Conservation (phyloP, 2,113 vertebrate species). For the Poeciliopsis prolifica region DNA sequence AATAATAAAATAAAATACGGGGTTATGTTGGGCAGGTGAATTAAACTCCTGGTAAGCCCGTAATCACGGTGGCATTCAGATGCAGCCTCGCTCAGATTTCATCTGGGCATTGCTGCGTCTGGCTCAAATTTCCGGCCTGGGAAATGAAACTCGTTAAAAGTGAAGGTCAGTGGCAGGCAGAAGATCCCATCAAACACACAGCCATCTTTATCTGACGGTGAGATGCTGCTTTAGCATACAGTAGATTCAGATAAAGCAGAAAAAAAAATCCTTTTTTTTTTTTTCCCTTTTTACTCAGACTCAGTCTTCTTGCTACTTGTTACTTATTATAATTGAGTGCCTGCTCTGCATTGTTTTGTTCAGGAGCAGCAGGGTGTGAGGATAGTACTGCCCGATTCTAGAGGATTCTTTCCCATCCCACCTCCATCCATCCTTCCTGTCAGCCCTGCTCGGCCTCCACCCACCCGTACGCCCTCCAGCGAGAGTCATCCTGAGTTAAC, state of each 20-base stretch:
- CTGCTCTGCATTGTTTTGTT: constrained; percentile 22
- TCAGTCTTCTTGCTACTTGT: too few relatives aligned
- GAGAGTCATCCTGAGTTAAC: constrained; percentile 64
- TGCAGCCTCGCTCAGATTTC: constrained; percentile 32
- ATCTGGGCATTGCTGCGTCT: constrained; percentile 20
- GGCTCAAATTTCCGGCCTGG: constrained; percentile 29
- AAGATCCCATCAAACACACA: constrained; percentile 34
- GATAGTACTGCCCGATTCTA: constrained; percentile 43
- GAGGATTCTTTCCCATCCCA: constrained; percentile 41
- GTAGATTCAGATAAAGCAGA: background rate
- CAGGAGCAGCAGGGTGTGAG: constrained; percentile 14
- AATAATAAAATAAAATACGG: too few relatives aligned
- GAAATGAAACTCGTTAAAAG: constrained; percentile 45
- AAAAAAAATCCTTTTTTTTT: background rate
- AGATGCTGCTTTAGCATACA: background rate
- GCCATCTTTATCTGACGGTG: constrained; percentile 25
- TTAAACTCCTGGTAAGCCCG: constrained; percentile 61
- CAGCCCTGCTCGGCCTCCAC: constrained; percentile 28
- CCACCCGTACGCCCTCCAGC: constrained; percentile 53
- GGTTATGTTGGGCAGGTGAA: constrained; percentile 38
- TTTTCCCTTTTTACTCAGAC: background rate
- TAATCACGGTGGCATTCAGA: constrained; percentile 62
- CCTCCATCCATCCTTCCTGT: constrained; percentile 38
- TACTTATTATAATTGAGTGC: background rate
- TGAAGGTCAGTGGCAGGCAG: constrained; percentile 49